phyloP scores from a whole-genome alignment of 2,888 invertebrate species.

The Lutraria lutraria region DNA sequence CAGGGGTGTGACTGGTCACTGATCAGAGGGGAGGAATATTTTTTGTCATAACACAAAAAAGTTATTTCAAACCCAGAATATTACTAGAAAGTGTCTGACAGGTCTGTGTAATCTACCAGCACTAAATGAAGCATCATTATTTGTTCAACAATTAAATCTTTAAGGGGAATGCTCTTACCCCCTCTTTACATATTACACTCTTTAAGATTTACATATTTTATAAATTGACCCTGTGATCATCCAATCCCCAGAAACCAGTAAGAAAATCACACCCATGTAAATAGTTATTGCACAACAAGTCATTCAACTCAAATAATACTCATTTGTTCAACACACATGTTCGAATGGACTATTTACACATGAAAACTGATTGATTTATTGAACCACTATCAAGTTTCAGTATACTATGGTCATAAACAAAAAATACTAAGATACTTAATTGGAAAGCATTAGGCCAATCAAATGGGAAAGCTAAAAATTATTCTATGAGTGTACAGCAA shows the following conservation, averaged over 20 bases:
- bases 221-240: no score
- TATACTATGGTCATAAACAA: neutral
- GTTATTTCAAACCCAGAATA: no score
- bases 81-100: no score
- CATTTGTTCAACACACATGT: neutral
- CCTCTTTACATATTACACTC: no score
- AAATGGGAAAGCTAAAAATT: neutral
- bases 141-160: no score
- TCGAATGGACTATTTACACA: constrained; percentile 7
- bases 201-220: no score
- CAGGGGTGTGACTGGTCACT: no score
- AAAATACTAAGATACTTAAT: neutral
- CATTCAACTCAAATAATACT: neutral
- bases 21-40: neutral
- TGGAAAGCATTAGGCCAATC: neutral
- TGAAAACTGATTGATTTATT: neutral
- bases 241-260: neutral
- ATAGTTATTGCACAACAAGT: neutral
- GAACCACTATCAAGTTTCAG: neutral
- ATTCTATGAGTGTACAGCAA: neutral
- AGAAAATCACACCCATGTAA: neutral
- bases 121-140: no score
- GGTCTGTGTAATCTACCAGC: no score
- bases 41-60: neutral
- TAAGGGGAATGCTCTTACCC: no score